Percentiles rank a stretch among this genome's conserved stretches.
Conservation (phyloP, 2,888 invertebrate genomes). For the Macrophya annulata region DNA sequence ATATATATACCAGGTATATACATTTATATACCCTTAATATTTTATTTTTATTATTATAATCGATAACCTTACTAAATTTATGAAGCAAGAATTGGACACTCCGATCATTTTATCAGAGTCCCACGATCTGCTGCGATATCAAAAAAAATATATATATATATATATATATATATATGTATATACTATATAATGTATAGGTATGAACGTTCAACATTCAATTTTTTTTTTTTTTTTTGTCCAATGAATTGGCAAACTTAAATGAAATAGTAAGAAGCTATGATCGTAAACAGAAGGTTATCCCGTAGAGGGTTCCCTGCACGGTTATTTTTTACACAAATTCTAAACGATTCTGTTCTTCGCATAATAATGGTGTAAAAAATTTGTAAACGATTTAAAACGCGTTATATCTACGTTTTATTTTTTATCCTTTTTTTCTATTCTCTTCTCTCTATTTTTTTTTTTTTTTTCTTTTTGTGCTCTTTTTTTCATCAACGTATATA, state of each 20-base stretch:
- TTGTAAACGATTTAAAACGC: conserved; percentile 40
- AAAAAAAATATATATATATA: background rate
- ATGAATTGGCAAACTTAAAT: background rate
- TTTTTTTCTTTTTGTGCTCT: background rate
- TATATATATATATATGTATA: background rate
- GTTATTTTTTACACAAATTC: conserved; percentile 17
- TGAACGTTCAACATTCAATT: conserved; percentile 17
- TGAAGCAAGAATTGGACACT: conserved; percentile 13
- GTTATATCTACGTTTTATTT: background rate
- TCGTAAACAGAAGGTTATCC: conserved; percentile 51
- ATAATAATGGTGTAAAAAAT: conserved; percentile 34
- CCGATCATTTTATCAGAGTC: background rate
- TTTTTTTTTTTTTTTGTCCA: background rate
- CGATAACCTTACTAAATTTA: background rate
- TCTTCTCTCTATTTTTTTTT: background rate
- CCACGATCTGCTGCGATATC: background rate
- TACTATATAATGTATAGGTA: background rate
- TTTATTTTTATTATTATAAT: background rate
- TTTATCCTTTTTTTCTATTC: background rate
- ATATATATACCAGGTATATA: background rate
- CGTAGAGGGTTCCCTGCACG: conserved; percentile 34
- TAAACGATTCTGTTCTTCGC: conserved; percentile 13
- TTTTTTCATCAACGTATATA: background rate
- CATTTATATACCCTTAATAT: conserved; percentile 40
- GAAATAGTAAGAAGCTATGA: conserved; percentile 60